These are phyloP conservation scores for Stegodyphus dumicola DNA, from an alignment of 1,140 invertebrate species.

Conservation along the genomic window DNA sequence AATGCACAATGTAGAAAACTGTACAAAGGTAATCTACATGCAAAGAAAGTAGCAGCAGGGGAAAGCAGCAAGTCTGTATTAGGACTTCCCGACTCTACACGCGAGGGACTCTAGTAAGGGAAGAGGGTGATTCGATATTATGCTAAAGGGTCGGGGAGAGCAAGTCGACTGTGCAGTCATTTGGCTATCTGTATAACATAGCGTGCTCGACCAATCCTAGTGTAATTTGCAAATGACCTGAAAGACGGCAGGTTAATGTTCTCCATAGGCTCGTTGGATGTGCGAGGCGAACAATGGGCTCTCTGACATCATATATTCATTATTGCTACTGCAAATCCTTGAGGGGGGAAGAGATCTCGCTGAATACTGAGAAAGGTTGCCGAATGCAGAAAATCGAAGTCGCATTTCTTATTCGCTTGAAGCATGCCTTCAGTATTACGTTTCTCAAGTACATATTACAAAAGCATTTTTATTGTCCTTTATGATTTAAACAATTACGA, in stretches of 20 bases:
- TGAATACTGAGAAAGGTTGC: neutral
- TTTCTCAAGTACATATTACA: too few relatives aligned
- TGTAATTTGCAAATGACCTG: conserved; percentile 59
- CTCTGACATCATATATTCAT: conserved; percentile 59
- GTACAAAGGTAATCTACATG: conserved; percentile 12
- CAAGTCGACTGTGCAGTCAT: conserved; percentile 32
- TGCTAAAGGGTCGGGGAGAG: neutral
- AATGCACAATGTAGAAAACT: neutral
- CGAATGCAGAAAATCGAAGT: neutral
- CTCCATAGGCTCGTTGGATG: conserved; percentile 40
- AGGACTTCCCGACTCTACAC: conserved; percentile 4
- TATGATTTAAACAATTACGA: too few relatives aligned
- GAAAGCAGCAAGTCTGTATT: conserved; percentile 5
- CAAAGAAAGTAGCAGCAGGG: conserved; percentile 11
- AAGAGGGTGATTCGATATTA: conserved; percentile 3
- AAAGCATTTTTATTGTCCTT: too few relatives aligned
- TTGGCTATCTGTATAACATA: conserved; percentile 18
- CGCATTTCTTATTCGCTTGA: too few relatives aligned
- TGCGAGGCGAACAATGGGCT: conserved; percentile 37
- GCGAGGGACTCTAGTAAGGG: conserved; percentile 4
- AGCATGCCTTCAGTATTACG: too few relatives aligned
- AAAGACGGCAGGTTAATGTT: conserved; percentile 56
- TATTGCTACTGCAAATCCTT: conserved; percentile 28
- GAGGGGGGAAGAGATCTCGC: neutral
- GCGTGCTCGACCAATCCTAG: conserved; percentile 24